Evolutionary conservation across 2,113 vertebrate species (phyloP).

Genomic region (Cyanoderma ruficeps): DNA sequence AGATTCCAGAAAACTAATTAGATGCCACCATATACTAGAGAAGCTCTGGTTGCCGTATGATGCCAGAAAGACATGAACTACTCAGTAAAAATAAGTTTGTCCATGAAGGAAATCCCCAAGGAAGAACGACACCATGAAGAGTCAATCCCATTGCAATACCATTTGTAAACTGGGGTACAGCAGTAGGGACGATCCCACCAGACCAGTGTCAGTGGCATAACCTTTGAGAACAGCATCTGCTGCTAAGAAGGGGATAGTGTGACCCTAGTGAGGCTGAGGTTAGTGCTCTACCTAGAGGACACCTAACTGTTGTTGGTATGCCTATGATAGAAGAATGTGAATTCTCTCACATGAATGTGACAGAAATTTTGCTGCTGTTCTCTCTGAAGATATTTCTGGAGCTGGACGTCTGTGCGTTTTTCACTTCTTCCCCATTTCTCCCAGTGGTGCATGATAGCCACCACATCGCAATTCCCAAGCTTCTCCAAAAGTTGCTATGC

Average conservation of each 20-base stretch:
- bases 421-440: neutral
- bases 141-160: neutral
- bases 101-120: neutral
- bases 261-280: neutral
- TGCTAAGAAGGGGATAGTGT: neutral
- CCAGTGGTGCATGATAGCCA: neutral
- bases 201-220: neutral
- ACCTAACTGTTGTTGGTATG: neutral
- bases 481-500: neutral
- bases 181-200: neutral
- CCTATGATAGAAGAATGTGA: neutral
- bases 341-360: neutral
- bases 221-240: neutral
- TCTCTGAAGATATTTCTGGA: neutral
- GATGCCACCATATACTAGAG: neutral
- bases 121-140: neutral
- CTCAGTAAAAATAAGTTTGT: neutral
- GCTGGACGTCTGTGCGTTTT: neutral
- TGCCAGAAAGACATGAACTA: neutral
- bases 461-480: neutral
- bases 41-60: neutral
- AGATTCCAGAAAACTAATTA: neutral
- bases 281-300: neutral
- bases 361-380: neutral
- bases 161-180: neutral